Base-by-base conservation (phyloP, 2,888 invertebrate genomes). In the Pollenia amentaria region DNA sequence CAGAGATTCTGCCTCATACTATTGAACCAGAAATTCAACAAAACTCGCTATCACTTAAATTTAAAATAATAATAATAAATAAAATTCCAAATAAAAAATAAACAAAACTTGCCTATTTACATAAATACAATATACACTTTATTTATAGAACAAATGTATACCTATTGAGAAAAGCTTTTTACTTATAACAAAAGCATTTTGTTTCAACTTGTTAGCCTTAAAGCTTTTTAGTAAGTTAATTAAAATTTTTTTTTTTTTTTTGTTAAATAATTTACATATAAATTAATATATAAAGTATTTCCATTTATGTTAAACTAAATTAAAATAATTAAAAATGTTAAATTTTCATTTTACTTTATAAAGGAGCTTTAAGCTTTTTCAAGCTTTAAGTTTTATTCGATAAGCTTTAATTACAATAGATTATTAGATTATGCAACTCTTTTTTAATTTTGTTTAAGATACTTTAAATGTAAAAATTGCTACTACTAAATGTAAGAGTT, bases 1-100 rank as follows among this genome's bases (percentile, higher is more conserved):
- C 8, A 90, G 91, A 80, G 92, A 92, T 84, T 89, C 89, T 79
- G 88, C 89, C 21, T 88, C 90, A 62, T 92, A 92, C 88, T 92
- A 93, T 82, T 92, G 80, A 88, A 53, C 48, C 16, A 18, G 21
- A 46, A 55, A 55, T 48, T 21, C n/a, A 42, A 21, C 2, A 10
- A 51, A 73, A 42, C 40, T 57, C 9, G 29, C 46, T 40, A 29
- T 8, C 38, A 60, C 53, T 1, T 42, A 53, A 51, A 16, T 42
- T 69, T 73, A 42, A 42, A 55, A 70, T 10, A 64, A 64, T 18
- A 16, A 29, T 29, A 55, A 29, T 42, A 51, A 76, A 9, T 38
- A 14, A 77, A 78, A 84, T 76, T 81, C 81, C 81, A 81, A 80
- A 76, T 46, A 76, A 29, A 53, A 77, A 44, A n/a, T n/a, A 16